Evolutionary conservation across 2,888 invertebrate species (phyloP).

Genomic region (Cheilosia urbana): DNA sequence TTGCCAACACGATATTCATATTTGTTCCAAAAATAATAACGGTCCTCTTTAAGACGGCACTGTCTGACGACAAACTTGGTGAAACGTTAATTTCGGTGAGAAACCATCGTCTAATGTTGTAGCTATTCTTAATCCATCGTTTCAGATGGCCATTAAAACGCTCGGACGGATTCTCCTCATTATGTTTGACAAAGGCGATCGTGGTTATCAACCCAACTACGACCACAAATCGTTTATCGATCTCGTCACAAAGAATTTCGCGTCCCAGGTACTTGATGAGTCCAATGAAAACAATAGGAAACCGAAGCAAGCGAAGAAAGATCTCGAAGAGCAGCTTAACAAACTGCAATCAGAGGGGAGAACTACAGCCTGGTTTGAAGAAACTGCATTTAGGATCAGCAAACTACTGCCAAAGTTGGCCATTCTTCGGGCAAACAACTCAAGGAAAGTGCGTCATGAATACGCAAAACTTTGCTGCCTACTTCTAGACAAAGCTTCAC

Average conservation of each 20-base stretch:
- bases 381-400: slow-evolving; percentile 80
- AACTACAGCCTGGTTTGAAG: slow-evolving; percentile 83
- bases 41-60: slow-evolving; percentile 84
- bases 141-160: slow-evolving; percentile 79
- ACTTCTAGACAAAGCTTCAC: slow-evolving; percentile 86
- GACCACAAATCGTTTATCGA: slow-evolving; percentile 75
- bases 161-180: slow-evolving; percentile 80
- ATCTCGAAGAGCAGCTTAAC: slow-evolving; percentile 77
- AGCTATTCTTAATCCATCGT: neutral
- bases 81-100: slow-evolving; percentile 86
- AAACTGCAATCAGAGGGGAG: slow-evolving; percentile 79
- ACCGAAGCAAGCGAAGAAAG: slow-evolving; percentile 75
- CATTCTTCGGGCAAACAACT: slow-evolving; percentile 86
- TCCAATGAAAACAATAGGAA: slow-evolving; percentile 76
- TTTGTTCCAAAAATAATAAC: slow-evolving; percentile 86
- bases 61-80: slow-evolving; percentile 85
- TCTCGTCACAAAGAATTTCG: slow-evolving; percentile 76
- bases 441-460: slow-evolving; percentile 87
- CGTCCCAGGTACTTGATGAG: slow-evolving; percentile 44
- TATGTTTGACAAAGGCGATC: slow-evolving; percentile 81
- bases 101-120: neutral
- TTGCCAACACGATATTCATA: slow-evolving; percentile 86
- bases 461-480: slow-evolving; percentile 86
- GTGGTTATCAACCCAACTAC: slow-evolving; percentile 53
- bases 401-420: slow-evolving; percentile 83